These are phyloP conservation scores for Antitype chi DNA, from an alignment of 2,888 invertebrate species.

Conservation along the genomic window DNA sequence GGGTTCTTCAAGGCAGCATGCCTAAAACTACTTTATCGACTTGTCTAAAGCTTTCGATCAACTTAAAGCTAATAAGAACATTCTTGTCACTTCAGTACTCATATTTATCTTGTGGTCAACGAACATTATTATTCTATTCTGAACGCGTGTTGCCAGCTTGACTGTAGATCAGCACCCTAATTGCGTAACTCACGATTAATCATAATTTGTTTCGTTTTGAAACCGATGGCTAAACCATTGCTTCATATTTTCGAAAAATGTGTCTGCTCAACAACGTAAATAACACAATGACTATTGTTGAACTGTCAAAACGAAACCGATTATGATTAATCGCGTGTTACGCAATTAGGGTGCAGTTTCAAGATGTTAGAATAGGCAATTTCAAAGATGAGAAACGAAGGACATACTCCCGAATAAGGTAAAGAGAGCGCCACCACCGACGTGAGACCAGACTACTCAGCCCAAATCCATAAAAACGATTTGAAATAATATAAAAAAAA, in stretches of 20 bases:
- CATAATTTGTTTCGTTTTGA: no score
- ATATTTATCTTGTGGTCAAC: background rate
- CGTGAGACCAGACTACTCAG: background rate
- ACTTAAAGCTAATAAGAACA: background rate
- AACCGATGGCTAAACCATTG: no score
- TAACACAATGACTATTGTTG: no score
- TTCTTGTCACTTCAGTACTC: background rate
- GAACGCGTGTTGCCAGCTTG: background rate
- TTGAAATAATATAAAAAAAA: background rate
- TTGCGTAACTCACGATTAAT: no score
- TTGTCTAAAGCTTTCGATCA: slow-evolving; percentile 12
- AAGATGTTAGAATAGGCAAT: background rate
- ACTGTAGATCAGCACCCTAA: background rate
- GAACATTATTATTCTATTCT: background rate
- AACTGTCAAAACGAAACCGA: no score
- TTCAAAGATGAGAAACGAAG: background rate
- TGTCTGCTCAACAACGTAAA: no score
- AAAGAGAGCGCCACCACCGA: background rate
- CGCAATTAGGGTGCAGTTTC: no score
- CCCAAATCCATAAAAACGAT: background rate
- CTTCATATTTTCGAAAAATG: no score
- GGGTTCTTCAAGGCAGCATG: slow-evolving; percentile 4
- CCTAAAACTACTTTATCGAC: background rate
- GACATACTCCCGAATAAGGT: background rate
- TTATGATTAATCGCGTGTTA: no score